These are phyloP conservation scores for Neogobius melanostomus DNA, from an alignment of 2,113 vertebrate species.

Conservation along the genomic window DNA sequence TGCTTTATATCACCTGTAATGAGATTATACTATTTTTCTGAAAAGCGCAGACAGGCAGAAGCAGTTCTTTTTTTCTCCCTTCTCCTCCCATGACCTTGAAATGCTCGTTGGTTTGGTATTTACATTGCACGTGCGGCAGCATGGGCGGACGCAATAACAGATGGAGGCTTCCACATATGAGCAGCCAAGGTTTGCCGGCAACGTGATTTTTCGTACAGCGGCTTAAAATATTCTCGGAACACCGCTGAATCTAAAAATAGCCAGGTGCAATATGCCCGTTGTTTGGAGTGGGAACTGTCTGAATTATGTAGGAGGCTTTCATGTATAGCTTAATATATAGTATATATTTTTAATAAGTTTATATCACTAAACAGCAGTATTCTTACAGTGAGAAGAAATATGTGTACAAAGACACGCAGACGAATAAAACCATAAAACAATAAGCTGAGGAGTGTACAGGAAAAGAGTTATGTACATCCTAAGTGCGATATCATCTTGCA, in stretches of 20 bases:
- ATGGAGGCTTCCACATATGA: neutral
- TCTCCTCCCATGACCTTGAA: slow-evolving; percentile 22
- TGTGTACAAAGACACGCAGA: neutral
- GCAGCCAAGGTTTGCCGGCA: neutral
- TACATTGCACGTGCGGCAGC: neutral
- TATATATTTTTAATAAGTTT: neutral
- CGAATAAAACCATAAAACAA: neutral
- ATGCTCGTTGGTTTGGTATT: neutral
- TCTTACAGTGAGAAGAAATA: neutral
- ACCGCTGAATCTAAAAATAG: slow-evolving; percentile 2
- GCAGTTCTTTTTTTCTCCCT: neutral
- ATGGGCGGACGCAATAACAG: neutral
- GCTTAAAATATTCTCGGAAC: neutral
- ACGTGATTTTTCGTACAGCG: neutral
- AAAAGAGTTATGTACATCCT: too few relatives aligned
- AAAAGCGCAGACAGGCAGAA: neutral
- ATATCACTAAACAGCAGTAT: too few relatives aligned
- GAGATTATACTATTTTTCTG: slow-evolving; percentile 35
- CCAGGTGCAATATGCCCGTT: neutral
- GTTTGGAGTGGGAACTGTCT: neutral
- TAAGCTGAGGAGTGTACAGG: neutral
- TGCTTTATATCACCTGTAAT: slow-evolving; percentile 40
- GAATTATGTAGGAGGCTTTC: slow-evolving; percentile 5
- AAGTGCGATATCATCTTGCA: too few relatives aligned
- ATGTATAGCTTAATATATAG: neutral